Base-by-base conservation (phyloP, 2,113 vertebrate genomes). In the Charina bottae region DNA sequence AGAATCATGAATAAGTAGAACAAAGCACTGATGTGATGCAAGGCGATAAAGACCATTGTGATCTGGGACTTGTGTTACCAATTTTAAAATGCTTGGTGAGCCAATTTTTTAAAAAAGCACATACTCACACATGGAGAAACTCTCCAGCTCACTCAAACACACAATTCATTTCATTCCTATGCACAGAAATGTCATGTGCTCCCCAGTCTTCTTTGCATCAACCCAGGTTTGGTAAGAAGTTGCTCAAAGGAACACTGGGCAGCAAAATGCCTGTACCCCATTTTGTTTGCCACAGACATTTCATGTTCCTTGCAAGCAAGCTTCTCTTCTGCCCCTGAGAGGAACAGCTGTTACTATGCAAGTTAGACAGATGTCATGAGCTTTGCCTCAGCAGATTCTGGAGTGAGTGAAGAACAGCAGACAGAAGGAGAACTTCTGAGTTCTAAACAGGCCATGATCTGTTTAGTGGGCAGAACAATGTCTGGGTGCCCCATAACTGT, bases 51-150 rank as follows among this genome's bases (percentile, higher is more conserved):
- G 19, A 28, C 42, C 42, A 83, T 33, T 84, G 46, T 54, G 12
- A 21, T 83, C 28, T 92, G 28, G 62, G 28, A 88, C 33, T 33
- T 49, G n/a, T 91, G 54, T 59, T 58, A 59, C 24, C 17, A 59
- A 88, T 92, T 92, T 88, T 58, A 83, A 88, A 91, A 56, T 83
- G 42, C 37, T 54, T 83, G 54, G 9, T 78, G 33, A 37, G 53
- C 33, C 2, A 49, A 49, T 83, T 64, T 62, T 62, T 7, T 17
- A 4, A 91, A 78, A 72, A 88, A 59, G 19, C 33, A 28, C 17
- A 23, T 26, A 87, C 26, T 6, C 19, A 64, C 11, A 26, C 49
- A 42, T 49, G 13, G 19, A 85, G 28, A 37, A 28, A 55, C 46
- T 10, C 42, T 53, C 56, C 49, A 55, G 6, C 26, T 59, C 23